These are phyloP conservation scores for Martes martes DNA, from an alignment of 2,113 vertebrate species.

Conservation along the genomic window DNA sequence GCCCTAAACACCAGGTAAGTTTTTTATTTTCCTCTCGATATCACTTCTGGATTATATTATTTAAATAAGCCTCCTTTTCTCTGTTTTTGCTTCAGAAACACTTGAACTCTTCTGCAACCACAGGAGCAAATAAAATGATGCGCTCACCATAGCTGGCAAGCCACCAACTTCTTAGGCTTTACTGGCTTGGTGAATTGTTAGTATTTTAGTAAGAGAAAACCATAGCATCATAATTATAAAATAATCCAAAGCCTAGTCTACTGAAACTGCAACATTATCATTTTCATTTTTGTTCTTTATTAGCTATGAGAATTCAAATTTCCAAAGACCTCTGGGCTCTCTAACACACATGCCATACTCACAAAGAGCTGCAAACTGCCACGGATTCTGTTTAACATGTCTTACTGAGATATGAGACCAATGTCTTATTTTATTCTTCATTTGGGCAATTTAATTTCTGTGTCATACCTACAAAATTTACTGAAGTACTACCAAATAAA, in stretches of 20 bases:
- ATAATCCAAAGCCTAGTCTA: constrained; percentile 50
- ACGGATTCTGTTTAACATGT: not conserved
- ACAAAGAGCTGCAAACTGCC: constrained; percentile 1
- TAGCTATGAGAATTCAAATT: constrained; percentile 54
- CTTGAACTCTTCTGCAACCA: not conserved
- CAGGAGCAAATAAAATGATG: constrained; percentile 18
- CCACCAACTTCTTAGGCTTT: constrained; percentile 39
- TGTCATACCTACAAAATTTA: not conserved
- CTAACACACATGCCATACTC: not conserved
- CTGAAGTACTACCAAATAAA: not conserved
- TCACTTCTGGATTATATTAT: not conserved
- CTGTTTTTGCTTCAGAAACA: constrained; percentile 42
- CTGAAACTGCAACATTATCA: constrained; percentile 55
- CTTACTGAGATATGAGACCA: not conserved
- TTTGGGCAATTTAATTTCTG: constrained; percentile 18
- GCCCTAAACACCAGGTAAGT: not conserved
- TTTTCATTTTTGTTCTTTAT: constrained; percentile 60
- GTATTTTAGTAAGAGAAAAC: constrained; percentile 56
- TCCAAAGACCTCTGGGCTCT: constrained; percentile 36
- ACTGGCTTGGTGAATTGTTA: constrained; percentile 47
- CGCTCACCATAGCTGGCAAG: not conserved
- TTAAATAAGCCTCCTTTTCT: constrained; percentile 8
- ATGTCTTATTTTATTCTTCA: constrained; percentile 35
- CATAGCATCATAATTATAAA: constrained; percentile 64
- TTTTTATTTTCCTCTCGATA: not conserved